Conservation (phyloP, 2,888 invertebrate species). For the Bedellia somnulentella region DNA sequence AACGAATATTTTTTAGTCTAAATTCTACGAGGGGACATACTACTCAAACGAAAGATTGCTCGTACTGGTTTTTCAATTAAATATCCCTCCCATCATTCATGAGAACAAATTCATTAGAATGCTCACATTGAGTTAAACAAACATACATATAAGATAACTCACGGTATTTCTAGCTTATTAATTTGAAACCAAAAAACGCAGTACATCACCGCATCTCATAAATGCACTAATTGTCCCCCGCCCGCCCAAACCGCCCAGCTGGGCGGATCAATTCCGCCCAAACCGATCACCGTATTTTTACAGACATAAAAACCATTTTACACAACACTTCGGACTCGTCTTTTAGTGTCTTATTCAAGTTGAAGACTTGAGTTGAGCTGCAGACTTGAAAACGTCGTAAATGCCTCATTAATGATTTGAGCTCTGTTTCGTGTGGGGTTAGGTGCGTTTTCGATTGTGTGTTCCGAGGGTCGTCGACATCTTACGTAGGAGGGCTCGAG, state of each 20-base stretch:
- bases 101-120: no score
- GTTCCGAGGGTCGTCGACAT: constrained; percentile 21
- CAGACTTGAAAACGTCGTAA: constrained; percentile 49
- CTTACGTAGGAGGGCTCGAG: constrained; percentile 4
- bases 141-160: no score
- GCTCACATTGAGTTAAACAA: no score
- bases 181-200: no score
- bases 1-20: no score
- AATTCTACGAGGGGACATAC: no score
- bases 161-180: no score
- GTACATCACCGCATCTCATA: constrained; percentile 2
- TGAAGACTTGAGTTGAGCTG: constrained; percentile 20
- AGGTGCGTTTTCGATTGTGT: constrained; percentile 16
- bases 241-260: constrained; percentile 3
- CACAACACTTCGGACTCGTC: constrained; percentile 16
- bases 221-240: constrained; percentile 6
- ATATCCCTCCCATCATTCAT: no score
- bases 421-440: constrained; percentile 19
- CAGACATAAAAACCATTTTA: constrained; percentile 6
- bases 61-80: no score
- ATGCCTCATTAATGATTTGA: constrained; percentile 24
- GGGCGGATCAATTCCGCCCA: constrained; percentile 4
- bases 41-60: no score
- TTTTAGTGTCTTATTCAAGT: constrained; percentile 46
- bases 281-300: constrained; percentile 2